Base-by-base conservation (phyloP, 2,888 invertebrate species). In the Brachycybe producta region DNA sequence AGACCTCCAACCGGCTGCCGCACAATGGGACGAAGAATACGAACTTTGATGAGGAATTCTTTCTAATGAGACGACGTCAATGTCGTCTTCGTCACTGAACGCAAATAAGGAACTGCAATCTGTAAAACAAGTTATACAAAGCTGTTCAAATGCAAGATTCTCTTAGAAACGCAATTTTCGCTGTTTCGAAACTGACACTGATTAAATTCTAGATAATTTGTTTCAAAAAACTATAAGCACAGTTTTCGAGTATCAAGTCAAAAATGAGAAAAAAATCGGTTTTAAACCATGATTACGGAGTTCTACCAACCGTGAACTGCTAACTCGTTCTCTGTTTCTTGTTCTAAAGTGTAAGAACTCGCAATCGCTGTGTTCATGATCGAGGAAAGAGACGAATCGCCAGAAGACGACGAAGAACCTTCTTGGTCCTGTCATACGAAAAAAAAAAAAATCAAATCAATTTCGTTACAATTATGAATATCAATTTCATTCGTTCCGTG, bases 101-200 rank as follows among this genome's bases (percentile, higher is more conserved):
- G 52, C 52, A 44, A 52, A 52, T 34, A 52, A 36, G 5, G 52
- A 52, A 15, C 36, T 38, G 13, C 43, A 49, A 42, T 52, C 52
- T 45, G 49, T 41, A 27, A 35, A 30, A 19, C 40, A n/a, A 39
- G 23, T 39, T 39, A 3, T 1, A 5, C 17, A 35, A 35, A 35
- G 17, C 5, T 2, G 35, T 17, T 5, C 15, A n/a, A 36, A 21
- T 36, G n/a, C 38, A 8, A n/a, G 7, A n/a, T 2, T 11, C 7
- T 11, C 19, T 21, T 35, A 36, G 19, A 30, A n/a, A 30, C 8
- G n/a, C n/a, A n/a, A n/a, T n/a, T n/a, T n/a, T n/a, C n/a, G n/a
- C n/a, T n/a, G n/a, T n/a, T n/a, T n/a, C n/a, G n/a, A n/a, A n/a
- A n/a, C n/a, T n/a, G n/a, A n/a, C n/a, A n/a, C n/a, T n/a, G n/a